Evolutionary conservation across 2,797 vertebrate species (phyloP).

Genomic region (Falco naumanni): DNA sequence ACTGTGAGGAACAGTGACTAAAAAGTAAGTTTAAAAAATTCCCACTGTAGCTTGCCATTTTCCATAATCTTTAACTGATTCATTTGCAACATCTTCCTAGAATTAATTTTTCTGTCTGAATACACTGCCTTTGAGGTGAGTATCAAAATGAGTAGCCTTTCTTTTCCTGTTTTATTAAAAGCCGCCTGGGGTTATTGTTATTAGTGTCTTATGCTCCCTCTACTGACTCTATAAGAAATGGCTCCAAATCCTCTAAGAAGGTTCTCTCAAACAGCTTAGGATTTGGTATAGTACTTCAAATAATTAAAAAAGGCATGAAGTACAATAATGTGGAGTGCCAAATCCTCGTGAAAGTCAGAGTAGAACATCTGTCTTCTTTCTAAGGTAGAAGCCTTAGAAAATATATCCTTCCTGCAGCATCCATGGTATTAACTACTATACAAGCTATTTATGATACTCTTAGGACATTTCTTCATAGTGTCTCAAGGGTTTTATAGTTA

Average conservation of each 20-base stretch:
- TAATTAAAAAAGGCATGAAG: not conserved
- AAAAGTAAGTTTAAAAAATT: not conserved
- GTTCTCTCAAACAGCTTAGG: not conserved
- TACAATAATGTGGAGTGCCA: not conserved
- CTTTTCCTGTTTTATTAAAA: not conserved
- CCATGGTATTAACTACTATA: not conserved
- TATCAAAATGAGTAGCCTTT: not conserved
- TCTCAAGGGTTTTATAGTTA: not conserved
- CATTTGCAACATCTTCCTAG: not conserved
- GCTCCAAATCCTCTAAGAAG: not conserved
- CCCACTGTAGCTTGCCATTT: not conserved
- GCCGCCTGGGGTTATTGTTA: not conserved
- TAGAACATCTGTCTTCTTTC: not conserved
- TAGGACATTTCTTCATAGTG: not conserved
- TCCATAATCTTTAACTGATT: not conserved
- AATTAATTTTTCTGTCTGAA: not conserved
- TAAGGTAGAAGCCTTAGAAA: not conserved
- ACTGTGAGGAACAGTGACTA: not conserved
- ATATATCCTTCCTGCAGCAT: not conserved
- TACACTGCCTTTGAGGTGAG: not conserved
- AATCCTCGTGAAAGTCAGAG: not conserved
- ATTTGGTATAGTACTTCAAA: not conserved
- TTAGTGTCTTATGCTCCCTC: slow-evolving; percentile 27
- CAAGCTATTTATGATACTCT: not conserved
- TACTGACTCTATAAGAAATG: not conserved